Evolutionary conservation across 2,797 vertebrate genomes (phyloP).

Genomic region (Pelobates cultripes): DNA sequence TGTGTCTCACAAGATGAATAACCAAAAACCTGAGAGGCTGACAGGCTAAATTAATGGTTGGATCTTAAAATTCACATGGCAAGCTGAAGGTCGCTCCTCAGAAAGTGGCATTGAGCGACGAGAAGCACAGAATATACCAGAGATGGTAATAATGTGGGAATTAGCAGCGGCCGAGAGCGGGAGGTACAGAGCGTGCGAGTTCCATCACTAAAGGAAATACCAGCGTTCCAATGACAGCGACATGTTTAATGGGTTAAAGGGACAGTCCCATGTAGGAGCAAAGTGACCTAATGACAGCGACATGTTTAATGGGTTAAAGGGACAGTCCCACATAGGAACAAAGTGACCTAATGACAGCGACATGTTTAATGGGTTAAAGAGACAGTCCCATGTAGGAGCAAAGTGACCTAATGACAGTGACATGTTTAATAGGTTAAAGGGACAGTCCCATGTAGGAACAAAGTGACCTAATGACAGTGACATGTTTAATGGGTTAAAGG

Average conservation of each 20-base stretch:
- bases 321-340: background rate
- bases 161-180: slow-evolving; percentile 18
- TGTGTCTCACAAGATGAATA: slow-evolving; percentile 33
- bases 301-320: background rate
- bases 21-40: slow-evolving; percentile 30
- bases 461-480: too few relatives aligned
- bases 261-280: background rate
- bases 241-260: background rate
- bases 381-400: too few relatives aligned
- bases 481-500: too few relatives aligned
- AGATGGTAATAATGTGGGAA: slow-evolving; percentile 25
- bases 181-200: background rate
- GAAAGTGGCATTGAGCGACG: slow-evolving; percentile 31
- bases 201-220: background rate
- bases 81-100: slow-evolving; percentile 47
- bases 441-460: too few relatives aligned
- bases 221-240: background rate
- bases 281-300: background rate
- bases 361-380: too few relatives aligned
- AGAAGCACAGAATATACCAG: slow-evolving; percentile 26
- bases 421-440: too few relatives aligned
- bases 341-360: too few relatives aligned
- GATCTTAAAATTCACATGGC: slow-evolving; percentile 49
- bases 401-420: too few relatives aligned
- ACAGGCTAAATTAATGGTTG: slow-evolving; percentile 49